A percentile compares a stretch with the other conserved stretches of the same genome.
Evolutionary conservation across 1,140 invertebrate species (phyloP).

Genomic region (Ceratoteleas bidentatus): DNA sequence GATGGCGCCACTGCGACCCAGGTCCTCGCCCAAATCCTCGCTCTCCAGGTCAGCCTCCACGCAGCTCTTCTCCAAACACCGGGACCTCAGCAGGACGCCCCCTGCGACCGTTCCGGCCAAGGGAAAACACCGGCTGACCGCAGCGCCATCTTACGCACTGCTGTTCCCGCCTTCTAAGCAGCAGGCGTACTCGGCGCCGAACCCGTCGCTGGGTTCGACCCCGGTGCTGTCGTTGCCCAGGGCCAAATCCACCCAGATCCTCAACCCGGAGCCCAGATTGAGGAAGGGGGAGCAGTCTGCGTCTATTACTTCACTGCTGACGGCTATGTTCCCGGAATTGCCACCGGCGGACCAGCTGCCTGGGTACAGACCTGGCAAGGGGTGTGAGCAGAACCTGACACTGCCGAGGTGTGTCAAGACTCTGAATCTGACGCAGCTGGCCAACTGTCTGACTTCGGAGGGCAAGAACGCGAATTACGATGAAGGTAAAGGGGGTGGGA

Average conservation of each 20-base stretch:
- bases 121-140: constrained; percentile 71
- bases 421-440: constrained; percentile 71
- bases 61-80: constrained; percentile 74
- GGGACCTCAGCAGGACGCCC: constrained; percentile 66
- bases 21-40: constrained; percentile 73
- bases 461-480: constrained; percentile 56
- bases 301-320: constrained; percentile 77
- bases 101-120: constrained; percentile 77
- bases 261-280: constrained; percentile 67
- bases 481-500: constrained; percentile 59
- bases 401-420: constrained; percentile 71
- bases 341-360: constrained; percentile 74
- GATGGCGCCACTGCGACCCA: constrained; percentile 67
- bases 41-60: constrained; percentile 78
- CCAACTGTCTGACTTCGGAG: constrained; percentile 70
- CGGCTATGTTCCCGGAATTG: constrained; percentile 78
- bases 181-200: constrained; percentile 77
- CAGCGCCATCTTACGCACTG: constrained; percentile 73
- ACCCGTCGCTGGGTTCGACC: constrained; percentile 73
- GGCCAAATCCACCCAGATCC: constrained; percentile 77
- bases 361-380: constrained; percentile 72
- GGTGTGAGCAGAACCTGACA: constrained; percentile 68
- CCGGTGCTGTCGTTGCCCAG: constrained; percentile 75
- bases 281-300: constrained; percentile 66
- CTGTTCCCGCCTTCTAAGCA: constrained; percentile 71